Conservation (phyloP, 2,888 invertebrate genomes). For the Acrobeloides nanus region DNA sequence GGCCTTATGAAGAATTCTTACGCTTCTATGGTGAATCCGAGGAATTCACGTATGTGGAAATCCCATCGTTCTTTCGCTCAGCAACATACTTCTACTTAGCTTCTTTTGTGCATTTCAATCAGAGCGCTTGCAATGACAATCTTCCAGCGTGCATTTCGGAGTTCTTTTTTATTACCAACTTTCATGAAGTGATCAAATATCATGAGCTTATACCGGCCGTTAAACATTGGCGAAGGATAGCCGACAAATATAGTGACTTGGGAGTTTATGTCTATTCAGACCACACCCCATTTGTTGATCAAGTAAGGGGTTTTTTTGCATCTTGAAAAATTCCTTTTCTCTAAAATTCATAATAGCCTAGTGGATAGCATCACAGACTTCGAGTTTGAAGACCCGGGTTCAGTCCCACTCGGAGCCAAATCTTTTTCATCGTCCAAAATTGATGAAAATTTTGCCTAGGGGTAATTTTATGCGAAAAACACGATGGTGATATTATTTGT, state of each 20-base stretch:
- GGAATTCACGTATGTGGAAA: conserved; percentile 37
- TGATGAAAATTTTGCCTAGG: too few species aligned
- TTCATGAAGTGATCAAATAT: conserved; percentile 40
- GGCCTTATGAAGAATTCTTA: conserved; percentile 39
- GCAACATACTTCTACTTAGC: conserved; percentile 44
- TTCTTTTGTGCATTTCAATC: conserved; percentile 46
- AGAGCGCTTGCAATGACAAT: conserved; percentile 34
- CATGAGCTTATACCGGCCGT: conserved; percentile 46
- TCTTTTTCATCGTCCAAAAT: background rate
- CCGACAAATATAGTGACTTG: conserved; percentile 33
- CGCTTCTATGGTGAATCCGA: conserved; percentile 35
- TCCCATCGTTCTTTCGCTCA: conserved; percentile 43
- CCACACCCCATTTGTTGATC: conserved; percentile 45
- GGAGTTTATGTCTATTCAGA: conserved; percentile 39
- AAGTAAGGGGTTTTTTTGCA: conserved; percentile 15
- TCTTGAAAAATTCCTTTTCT: background rate
- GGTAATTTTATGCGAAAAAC: too few species aligned
- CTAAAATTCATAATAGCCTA: background rate
- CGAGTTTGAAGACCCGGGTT: background rate
- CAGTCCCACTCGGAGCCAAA: background rate
- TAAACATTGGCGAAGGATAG: conserved; percentile 39
- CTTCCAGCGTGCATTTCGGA: conserved; percentile 33
- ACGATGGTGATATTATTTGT: too few species aligned
- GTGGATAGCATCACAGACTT: too few species aligned
- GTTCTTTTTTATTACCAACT: conserved; percentile 50